A percentile compares a stretch with the other conserved stretches of the same genome.
Conservation (phyloP, 2,888 invertebrate genomes). For the Mystacides longicornis region DNA sequence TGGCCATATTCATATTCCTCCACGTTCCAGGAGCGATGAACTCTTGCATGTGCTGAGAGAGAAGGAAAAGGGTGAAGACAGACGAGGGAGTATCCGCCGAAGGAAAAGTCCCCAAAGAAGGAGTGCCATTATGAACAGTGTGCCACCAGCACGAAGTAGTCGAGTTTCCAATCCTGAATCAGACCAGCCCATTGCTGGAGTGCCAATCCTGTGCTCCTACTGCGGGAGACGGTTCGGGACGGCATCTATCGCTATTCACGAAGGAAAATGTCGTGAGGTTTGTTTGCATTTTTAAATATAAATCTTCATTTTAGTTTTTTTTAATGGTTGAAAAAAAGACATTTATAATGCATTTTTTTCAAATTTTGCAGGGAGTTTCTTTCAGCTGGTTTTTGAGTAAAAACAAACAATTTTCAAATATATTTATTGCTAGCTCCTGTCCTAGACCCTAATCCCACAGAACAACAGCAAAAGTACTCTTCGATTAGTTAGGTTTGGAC, state of each 20-base stretch:
- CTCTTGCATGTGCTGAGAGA: neutral
- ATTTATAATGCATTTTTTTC: no score
- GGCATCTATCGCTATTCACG: constrained; percentile 57
- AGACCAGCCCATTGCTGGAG: constrained; percentile 19
- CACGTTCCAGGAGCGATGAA: constrained; percentile 26
- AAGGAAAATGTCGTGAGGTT: constrained; percentile 58
- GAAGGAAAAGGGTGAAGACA: neutral
- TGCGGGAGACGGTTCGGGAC: constrained; percentile 61
- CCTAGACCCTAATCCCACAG: no score
- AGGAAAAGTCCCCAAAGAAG: constrained; percentile 5
- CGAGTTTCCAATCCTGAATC: neutral
- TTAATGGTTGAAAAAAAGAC: no score
- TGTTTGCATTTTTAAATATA: constrained; percentile 20
- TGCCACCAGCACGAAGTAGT: neutral
- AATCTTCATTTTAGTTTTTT: no score
- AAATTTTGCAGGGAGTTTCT: no score
- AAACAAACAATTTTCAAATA: no score
- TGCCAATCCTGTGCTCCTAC: constrained; percentile 50
- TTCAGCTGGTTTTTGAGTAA: no score
- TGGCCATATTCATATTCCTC: neutral
- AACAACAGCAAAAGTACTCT: no score
- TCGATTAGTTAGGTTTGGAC: no score
- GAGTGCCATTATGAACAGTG: neutral
- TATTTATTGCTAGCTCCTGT: no score
- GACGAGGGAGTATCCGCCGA: neutral